phyloP scores from a whole-genome alignment of 1,140 invertebrate genomes.

The Octopus bimaculoides region DNA sequence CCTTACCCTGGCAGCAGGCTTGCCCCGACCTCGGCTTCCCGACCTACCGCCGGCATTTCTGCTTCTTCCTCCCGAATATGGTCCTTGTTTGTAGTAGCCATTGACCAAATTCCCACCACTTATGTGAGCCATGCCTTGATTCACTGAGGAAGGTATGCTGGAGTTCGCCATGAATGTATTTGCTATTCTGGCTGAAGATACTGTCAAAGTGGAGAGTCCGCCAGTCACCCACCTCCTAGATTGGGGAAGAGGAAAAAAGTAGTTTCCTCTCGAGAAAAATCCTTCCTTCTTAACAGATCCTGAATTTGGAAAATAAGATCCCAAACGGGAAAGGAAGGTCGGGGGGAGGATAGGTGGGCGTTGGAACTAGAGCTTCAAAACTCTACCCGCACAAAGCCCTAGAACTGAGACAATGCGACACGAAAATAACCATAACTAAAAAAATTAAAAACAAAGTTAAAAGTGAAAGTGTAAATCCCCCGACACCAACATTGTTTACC shows the following conservation, averaged over 20 bases:
- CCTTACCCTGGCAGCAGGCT: constrained; percentile 3
- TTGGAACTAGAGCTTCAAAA: neutral
- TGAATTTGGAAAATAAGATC: neutral
- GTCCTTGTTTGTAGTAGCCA: constrained; percentile 8
- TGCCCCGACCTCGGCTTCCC: neutral
- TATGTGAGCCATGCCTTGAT: constrained; percentile 1
- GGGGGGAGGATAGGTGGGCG: neutral
- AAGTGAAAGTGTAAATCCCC: constrained; percentile 4
- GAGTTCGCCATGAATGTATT: neutral
- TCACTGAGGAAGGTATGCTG: neutral
- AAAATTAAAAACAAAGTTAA: constrained; percentile 5
- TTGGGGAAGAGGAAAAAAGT: neutral
- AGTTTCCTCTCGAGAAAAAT: no score
- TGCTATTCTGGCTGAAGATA: neutral
- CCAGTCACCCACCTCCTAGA: constrained; percentile 7
- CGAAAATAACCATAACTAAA: neutral
- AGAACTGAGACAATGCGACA: neutral
- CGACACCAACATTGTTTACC: constrained; percentile 8
- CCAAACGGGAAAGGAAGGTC: neutral
- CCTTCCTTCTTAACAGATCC: no score
- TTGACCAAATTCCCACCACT: neutral
- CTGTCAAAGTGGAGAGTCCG: neutral
- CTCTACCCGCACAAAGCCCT: constrained; percentile 8
- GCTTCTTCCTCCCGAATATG: constrained; percentile 1
- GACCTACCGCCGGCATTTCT: neutral